A percentile compares a stretch with the other conserved stretches of the same genome.
Evolutionary conservation across 2,888 invertebrate species (phyloP).

Genomic region (Eristalis arbustorum): DNA sequence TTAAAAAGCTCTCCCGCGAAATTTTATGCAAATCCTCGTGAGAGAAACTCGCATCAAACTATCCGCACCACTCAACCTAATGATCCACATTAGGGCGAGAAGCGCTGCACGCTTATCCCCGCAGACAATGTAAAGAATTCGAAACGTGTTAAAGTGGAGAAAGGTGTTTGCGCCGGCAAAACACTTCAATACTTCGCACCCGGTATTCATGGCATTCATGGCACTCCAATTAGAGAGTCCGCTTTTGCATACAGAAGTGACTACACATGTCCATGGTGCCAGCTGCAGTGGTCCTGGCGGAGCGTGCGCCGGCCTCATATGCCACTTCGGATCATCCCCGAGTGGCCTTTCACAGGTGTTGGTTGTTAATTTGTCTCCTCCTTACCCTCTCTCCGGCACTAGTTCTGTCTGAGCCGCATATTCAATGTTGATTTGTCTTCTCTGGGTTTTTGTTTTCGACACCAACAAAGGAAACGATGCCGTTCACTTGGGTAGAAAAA

Average conservation of each 20-base stretch:
- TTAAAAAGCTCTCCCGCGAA: neutral
- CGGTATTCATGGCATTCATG: neutral
- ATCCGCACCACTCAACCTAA: conserved; percentile 29
- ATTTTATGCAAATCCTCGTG: neutral
- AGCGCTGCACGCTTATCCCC: conserved; percentile 1
- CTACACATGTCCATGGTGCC: conserved; percentile 21
- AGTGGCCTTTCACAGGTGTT: neutral
- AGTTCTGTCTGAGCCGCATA: too few relatives aligned
- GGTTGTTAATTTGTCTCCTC: neutral
- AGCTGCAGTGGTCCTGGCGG: neutral
- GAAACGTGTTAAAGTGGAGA: conserved; percentile 61
- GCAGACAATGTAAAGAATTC: conserved; percentile 2
- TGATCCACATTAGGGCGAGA: conserved; percentile 29
- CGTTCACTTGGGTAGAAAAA: conserved; percentile 21
- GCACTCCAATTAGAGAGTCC: conserved; percentile 63
- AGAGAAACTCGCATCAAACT: neutral
- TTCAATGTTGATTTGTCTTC: too few relatives aligned
- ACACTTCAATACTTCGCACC: conserved; percentile 39
- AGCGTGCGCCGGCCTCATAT: neutral
- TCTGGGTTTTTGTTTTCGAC: neutral
- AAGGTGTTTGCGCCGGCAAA: conserved; percentile 11
- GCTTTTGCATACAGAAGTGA: conserved; percentile 31
- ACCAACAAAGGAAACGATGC: neutral
- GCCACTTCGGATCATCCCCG: neutral
- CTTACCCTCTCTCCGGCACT: too few relatives aligned